Conservation (phyloP, 1,140 invertebrate species). For the Anagrus nilaparvatae region DNA sequence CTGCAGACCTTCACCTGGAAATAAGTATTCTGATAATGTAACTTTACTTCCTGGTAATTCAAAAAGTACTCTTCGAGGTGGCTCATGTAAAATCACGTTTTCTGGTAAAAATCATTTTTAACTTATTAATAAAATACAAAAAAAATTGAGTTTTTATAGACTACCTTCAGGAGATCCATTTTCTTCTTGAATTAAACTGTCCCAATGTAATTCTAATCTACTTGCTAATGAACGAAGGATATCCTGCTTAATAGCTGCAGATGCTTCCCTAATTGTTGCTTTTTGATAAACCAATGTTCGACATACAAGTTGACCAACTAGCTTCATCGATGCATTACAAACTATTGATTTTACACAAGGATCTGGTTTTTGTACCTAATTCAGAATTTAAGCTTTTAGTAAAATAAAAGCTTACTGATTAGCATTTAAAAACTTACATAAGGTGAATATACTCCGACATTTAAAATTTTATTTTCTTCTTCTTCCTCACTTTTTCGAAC, state of each 20-base stretch:
- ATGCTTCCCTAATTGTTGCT: constrained; percentile 55
- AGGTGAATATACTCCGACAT: constrained; percentile 50
- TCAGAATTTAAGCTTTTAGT: constrained; percentile 19
- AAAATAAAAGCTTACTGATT: background rate
- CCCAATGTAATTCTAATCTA: constrained; percentile 74
- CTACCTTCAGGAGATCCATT: constrained; percentile 53
- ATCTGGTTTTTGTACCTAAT: constrained; percentile 39
- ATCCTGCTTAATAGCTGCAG: constrained; percentile 61
- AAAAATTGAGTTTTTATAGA: constrained; percentile 9
- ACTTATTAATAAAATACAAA: constrained; percentile 10
- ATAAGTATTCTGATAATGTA: constrained; percentile 72
- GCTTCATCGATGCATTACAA: constrained; percentile 42
- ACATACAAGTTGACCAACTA: constrained; percentile 56
- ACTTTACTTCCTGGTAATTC: constrained; percentile 52
- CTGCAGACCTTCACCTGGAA: constrained; percentile 67
- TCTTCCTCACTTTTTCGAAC: constrained; percentile 34
- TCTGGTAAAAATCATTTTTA: constrained; percentile 33
- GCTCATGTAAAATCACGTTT: constrained; percentile 64
- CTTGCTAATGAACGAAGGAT: constrained; percentile 66
- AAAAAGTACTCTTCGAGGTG: constrained; percentile 65
- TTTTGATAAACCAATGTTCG: constrained; percentile 62
- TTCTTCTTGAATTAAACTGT: constrained; percentile 72
- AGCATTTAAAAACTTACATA: constrained; percentile 47
- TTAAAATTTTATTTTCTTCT: constrained; percentile 33
- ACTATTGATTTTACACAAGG: constrained; percentile 25